Conservation (phyloP, 2,888 invertebrate species). For the Pimpla rufipes region DNA sequence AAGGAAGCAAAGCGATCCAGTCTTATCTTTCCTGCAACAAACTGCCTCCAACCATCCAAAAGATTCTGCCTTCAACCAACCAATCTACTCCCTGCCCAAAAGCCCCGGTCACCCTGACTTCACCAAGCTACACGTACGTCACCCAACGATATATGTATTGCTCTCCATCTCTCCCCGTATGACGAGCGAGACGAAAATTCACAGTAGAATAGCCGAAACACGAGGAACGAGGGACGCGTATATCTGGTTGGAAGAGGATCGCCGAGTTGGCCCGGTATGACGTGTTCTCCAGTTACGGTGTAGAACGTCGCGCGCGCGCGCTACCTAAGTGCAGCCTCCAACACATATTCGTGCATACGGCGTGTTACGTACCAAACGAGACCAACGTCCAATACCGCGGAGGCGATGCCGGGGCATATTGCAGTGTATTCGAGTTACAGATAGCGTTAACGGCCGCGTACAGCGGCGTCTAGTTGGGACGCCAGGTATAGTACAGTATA, state of each 20-base stretch:
- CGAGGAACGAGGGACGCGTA: conserved; percentile 37
- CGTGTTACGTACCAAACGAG: conserved; percentile 41
- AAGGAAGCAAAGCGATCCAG: too few relatives aligned
- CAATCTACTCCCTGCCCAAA: background rate
- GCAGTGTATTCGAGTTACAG: conserved; percentile 45
- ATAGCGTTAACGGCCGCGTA: conserved; percentile 26
- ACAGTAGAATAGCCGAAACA: conserved; percentile 32
- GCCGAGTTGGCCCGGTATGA: conserved; percentile 3
- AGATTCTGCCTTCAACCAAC: too few relatives aligned
- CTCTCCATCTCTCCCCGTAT: too few relatives aligned
- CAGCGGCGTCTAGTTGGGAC: background rate
- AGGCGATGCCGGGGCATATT: conserved; percentile 27
- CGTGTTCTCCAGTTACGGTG: conserved; percentile 46
- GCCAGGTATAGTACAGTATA: too few relatives aligned
- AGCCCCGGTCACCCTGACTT: background rate
- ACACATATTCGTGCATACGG: conserved; percentile 17
- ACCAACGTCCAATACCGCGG: conserved; percentile 19
- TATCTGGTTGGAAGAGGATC: conserved; percentile 24
- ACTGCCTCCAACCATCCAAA: too few relatives aligned
- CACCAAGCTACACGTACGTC: background rate
- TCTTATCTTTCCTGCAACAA: too few relatives aligned
- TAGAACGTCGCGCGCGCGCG: too few relatives aligned
- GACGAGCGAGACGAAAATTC: conserved; percentile 18
- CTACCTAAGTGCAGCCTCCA: background rate
- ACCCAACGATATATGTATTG: background rate